phyloP scores from a whole-genome alignment of 2,797 vertebrate species.

The Enteromius radiatus region DNA sequence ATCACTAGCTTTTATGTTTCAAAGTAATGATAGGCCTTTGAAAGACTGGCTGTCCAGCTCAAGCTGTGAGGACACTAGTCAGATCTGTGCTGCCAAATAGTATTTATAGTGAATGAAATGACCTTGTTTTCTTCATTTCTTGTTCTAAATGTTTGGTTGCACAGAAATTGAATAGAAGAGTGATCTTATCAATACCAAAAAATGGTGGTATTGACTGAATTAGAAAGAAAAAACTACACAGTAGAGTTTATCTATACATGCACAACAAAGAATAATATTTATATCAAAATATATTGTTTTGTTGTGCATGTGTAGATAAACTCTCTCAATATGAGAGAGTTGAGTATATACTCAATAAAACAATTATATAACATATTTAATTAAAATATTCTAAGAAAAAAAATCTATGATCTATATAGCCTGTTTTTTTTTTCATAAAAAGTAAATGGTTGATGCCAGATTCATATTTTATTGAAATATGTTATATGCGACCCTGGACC shows the following conservation, averaged over 20 bases:
- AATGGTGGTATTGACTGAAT: no score
- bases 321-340: not conserved
- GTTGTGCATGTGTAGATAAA: not conserved
- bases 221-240: not conserved
- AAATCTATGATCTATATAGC: not conserved
- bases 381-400: not conserved
- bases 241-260: no score
- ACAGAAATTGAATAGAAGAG: not conserved
- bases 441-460: no score
- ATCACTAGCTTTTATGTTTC: constrained; percentile 55
- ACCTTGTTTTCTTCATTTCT: not conserved
- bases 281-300: not conserved
- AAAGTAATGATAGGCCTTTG: constrained; percentile 46
- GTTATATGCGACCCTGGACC: no score
- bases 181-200: not conserved
- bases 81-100: constrained; percentile 5
- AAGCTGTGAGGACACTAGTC: constrained; percentile 5
- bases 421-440: no score
- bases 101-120: not conserved
- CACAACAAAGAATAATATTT: no score
- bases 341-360: not conserved
- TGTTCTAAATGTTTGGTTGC: not conserved
- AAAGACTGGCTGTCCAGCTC: constrained; percentile 40
- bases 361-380: not conserved
- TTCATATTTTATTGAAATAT: no score